Evolutionary conservation across 2,888 invertebrate species (phyloP).

Genomic region (Smittia sp.): DNA sequence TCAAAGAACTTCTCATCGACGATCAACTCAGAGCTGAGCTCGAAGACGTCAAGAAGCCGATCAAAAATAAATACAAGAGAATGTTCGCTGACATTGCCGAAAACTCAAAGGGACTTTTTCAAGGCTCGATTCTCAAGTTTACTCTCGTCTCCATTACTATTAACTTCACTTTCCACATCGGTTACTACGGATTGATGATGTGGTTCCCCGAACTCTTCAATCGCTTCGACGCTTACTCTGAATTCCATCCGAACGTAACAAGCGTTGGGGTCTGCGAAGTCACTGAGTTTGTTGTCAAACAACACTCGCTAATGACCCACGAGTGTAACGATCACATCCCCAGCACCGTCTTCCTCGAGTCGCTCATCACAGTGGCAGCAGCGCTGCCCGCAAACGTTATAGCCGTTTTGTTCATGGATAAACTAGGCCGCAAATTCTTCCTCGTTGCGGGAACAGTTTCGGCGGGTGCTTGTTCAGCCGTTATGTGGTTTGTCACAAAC

Average conservation of each 20-base stretch:
- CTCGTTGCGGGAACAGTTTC: slow-evolving; percentile 82
- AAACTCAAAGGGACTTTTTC: slow-evolving; percentile 78
- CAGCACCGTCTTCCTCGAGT: slow-evolving; percentile 78
- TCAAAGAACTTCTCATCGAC: slow-evolving; percentile 66
- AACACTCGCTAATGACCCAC: slow-evolving; percentile 57
- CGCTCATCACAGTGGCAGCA: slow-evolving; percentile 80
- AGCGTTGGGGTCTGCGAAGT: slow-evolving; percentile 68
- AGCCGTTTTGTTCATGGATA: slow-evolving; percentile 79
- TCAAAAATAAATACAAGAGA: slow-evolving; percentile 65
- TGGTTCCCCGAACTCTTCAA: slow-evolving; percentile 96
- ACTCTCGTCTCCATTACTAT: slow-evolving; percentile 82
- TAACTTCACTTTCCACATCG: slow-evolving; percentile 91
- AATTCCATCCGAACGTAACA: slow-evolving; percentile 61
- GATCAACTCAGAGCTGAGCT: slow-evolving; percentile 54
- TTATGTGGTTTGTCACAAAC: slow-evolving; percentile 80
- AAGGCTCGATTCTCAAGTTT: slow-evolving; percentile 77
- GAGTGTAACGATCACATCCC: slow-evolving; percentile 71
- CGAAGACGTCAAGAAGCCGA: slow-evolving; percentile 54
- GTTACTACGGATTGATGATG: slow-evolving; percentile 95
- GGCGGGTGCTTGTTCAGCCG: slow-evolving; percentile 78
- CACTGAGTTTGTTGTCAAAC: slow-evolving; percentile 70
- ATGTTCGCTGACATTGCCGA: slow-evolving; percentile 76
- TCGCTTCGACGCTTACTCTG: slow-evolving; percentile 78
- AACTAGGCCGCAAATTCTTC: slow-evolving; percentile 70
- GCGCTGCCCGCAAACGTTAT: slow-evolving; percentile 82